Evolutionary conservation across 2,113 vertebrate species (phyloP).

Genomic region (Hippocampus abdominalis): DNA sequence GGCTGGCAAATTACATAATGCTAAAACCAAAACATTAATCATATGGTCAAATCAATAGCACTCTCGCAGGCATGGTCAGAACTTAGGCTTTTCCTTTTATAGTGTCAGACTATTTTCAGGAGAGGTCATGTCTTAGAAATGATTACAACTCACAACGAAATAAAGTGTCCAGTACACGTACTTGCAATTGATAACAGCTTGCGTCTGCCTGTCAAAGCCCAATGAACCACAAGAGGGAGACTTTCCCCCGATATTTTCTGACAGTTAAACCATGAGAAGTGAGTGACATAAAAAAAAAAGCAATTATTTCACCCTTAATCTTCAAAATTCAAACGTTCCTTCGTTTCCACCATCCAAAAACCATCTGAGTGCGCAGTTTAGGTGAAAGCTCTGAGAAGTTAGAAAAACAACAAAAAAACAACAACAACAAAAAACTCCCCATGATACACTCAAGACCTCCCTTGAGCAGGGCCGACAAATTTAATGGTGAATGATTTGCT

Average conservation of each 20-base stretch:
- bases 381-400: slow-evolving; percentile 39
- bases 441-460: slow-evolving; percentile 52
- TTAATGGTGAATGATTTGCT: slow-evolving; percentile 57
- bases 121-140: too few species aligned
- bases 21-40: too few species aligned
- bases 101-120: too few species aligned
- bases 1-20: too few species aligned
- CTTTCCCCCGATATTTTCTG: slow-evolving; percentile 43
- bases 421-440: slow-evolving; percentile 37
- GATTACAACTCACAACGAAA: too few species aligned
- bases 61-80: too few species aligned
- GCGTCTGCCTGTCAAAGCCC: not conserved
- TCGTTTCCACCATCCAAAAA: slow-evolving; percentile 34
- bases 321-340: slow-evolving; percentile 13
- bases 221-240: slow-evolving; percentile 61
- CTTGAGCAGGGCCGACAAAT: slow-evolving; percentile 51
- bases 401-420: slow-evolving; percentile 26
- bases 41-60: too few species aligned
- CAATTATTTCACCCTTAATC: slow-evolving; percentile 14
- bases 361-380: slow-evolving; percentile 36
- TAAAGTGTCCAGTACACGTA: not conserved
- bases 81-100: too few species aligned
- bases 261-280: not conserved
- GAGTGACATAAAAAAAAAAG: not conserved
- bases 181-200: not conserved